phyloP scores from a whole-genome alignment of 2,888 invertebrate species.

The Papilio demoleus region DNA sequence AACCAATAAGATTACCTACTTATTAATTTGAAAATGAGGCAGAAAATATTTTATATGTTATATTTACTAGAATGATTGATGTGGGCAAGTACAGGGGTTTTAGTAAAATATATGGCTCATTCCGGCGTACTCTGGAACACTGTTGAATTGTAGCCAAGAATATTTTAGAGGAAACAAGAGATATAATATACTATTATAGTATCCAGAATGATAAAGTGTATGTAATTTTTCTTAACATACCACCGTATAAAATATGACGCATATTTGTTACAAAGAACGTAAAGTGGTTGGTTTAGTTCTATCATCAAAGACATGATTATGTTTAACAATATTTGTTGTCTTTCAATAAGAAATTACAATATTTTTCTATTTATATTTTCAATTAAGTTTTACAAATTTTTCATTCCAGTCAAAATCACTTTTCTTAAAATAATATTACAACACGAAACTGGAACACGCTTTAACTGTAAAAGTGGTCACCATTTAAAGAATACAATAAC shows the following conservation, averaged over 20 bases:
- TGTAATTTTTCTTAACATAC: background rate
- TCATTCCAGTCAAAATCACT: background rate
- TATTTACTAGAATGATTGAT: background rate
- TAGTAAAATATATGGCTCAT: background rate
- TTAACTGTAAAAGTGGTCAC: constrained; percentile 13
- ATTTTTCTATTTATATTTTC: background rate
- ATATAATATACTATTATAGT: constrained; percentile 2
- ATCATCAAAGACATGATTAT: background rate
- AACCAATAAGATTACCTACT: too few relatives aligned
- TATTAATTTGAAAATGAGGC: too few relatives aligned
- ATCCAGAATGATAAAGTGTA: background rate
- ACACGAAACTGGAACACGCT: background rate
- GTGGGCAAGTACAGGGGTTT: background rate
- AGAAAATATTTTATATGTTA: too few relatives aligned
- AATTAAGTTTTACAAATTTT: too few relatives aligned
- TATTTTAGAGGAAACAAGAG: constrained; percentile 2
- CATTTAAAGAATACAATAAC: background rate
- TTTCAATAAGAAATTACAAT: background rate
- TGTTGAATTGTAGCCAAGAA: constrained; percentile 12
- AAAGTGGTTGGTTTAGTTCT: background rate
- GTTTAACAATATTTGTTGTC: background rate
- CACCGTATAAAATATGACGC: background rate
- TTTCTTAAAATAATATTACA: background rate
- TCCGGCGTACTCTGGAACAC: constrained; percentile 2
- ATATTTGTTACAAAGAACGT: background rate